Evolutionary conservation across 2,888 invertebrate species (phyloP).

Genomic region (Lasioglossum figueresi): DNA sequence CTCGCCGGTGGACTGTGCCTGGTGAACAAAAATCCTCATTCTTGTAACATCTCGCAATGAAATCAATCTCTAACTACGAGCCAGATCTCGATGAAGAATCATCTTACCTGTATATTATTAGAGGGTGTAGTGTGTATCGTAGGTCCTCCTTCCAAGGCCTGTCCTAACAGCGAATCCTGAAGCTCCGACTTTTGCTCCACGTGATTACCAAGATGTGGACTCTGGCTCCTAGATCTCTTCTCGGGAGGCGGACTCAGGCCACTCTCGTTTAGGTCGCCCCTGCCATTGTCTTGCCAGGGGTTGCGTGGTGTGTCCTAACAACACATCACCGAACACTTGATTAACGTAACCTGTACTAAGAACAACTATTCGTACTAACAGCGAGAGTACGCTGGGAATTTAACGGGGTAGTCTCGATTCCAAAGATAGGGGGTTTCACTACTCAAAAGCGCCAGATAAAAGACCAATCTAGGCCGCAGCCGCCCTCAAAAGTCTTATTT

Average conservation of each 20-base stretch:
- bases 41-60: background rate
- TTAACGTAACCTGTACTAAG: too few relatives aligned
- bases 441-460: too few relatives aligned
- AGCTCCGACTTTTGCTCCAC: constrained; percentile 86
- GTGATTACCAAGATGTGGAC: constrained; percentile 81
- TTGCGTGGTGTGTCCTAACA: constrained; percentile 86
- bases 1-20: constrained; percentile 91
- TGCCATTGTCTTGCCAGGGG: constrained; percentile 87
- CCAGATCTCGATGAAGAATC: background rate
- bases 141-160: constrained; percentile 91
- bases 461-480: too few relatives aligned
- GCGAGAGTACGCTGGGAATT: too few relatives aligned
- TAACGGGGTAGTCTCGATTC: too few relatives aligned
- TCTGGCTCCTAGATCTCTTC: constrained; percentile 82
- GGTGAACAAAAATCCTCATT: constrained; percentile 22
- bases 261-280: constrained; percentile 85
- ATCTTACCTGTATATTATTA: constrained; percentile 83
- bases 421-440: too few relatives aligned
- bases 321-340: background rate
- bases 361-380: too few relatives aligned
- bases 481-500: too few relatives aligned
- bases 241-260: constrained; percentile 86
- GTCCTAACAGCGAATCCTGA: constrained; percentile 90
- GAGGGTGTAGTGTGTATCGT: constrained; percentile 86
- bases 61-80: background rate